Evolutionary conservation across 2,113 vertebrate species (phyloP), one percentile per base, ranked within the genome.

Genomic region (Oceanites oceanicus): DNA sequence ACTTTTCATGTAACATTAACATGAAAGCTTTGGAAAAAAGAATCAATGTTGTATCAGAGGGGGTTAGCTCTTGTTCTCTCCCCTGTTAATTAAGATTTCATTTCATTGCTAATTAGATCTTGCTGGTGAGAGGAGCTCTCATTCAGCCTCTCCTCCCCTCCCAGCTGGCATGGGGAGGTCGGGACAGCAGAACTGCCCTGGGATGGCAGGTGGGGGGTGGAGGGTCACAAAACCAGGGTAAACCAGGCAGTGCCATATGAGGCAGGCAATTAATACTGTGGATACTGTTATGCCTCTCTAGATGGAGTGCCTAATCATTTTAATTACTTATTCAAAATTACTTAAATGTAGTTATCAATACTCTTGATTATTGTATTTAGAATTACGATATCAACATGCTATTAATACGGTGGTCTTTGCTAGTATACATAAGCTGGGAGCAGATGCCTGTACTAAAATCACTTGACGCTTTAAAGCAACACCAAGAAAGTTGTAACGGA

Each of bases 161-260:
- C 49, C n/a, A 53, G 79, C 15, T 58, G 61, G 18, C 17, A 30
- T 0, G 0, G 38, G 53, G 13, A 70, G 9, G 6, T 2, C 1
- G 1, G 30, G 32, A 12, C 27, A 56, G 66, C 42, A 73, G 20
- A 27, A 67, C 4, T 10, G 5, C 27, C 7, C 16, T 20, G 29
- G 23, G 47, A 16, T 34, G 44, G 50, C 11, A 65, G 26, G 10
- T 27, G 26, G 16, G 34, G 42, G 11, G 3, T 27, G 9, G 34
- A 34, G 30, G 45, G 7, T 32, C 40, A 53, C 44, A 74, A 74
- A 87, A 7, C 8, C 45, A 22, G 14, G 6, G 16, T 44, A 40
- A 77, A 36, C 9, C 40, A 58, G 16, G 30, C 15, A 56, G 12
- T 32, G 12, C 7, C 34, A 25, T 34, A 56, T 7, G 15, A 88